Evolutionary conservation across 2,888 invertebrate genomes (phyloP).

Genomic region (Oasisia sp.): DNA sequence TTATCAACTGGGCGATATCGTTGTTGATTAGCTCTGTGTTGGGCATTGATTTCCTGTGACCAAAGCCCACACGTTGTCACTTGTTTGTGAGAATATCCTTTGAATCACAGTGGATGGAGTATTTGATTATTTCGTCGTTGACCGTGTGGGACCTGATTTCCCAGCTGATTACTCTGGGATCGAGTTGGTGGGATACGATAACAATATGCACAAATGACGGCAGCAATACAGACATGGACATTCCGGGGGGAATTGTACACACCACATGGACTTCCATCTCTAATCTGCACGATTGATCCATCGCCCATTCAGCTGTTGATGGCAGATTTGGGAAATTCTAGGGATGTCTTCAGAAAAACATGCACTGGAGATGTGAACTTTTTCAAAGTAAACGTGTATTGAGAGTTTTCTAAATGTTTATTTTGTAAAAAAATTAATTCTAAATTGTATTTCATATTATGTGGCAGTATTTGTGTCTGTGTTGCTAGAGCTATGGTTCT

Average conservation of each 20-base stretch:
- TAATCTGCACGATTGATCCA: neutral
- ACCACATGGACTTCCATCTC: neutral
- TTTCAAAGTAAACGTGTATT: neutral
- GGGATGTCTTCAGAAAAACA: neutral
- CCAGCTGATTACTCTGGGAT: neutral
- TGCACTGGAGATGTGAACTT: neutral
- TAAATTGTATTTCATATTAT: no score
- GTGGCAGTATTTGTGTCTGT: neutral
- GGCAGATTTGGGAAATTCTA: neutral
- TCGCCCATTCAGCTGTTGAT: neutral
- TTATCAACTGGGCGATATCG: neutral
- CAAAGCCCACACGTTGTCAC: neutral
- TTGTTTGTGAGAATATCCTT: neutral
- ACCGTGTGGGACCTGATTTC: neutral
- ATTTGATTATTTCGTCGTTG: neutral
- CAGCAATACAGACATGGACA: neutral
- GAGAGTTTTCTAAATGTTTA: neutral
- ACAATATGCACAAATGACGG: neutral
- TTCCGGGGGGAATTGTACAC: neutral
- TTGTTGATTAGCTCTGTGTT: neutral
- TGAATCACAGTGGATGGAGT: neutral
- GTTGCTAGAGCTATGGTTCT: neutral
- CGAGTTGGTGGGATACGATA: neutral
- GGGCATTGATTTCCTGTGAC: slow-evolving; percentile 4
- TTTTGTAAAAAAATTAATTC: no score